These are phyloP conservation scores for Hylaeus volcanicus DNA, from an alignment of 1,140 invertebrate species.

Conservation along the genomic window DNA sequence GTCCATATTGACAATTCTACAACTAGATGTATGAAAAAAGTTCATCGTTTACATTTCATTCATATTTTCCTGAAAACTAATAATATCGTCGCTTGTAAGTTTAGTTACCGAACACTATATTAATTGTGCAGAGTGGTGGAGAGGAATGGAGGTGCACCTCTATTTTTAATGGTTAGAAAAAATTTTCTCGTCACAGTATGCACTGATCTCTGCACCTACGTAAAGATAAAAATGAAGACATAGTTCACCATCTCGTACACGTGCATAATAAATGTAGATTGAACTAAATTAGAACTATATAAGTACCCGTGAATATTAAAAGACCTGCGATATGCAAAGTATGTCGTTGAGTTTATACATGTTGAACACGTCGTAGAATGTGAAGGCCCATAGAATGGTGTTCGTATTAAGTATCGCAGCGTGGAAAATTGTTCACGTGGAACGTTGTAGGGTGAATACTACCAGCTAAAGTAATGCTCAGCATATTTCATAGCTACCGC, in stretches of 20 bases:
- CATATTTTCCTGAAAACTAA: too few species aligned
- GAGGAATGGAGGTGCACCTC: too few species aligned
- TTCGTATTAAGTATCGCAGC: slow-evolving; percentile 34
- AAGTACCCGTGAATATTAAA: slow-evolving; percentile 1
- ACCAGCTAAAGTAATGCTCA: not conserved
- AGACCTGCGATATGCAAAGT: slow-evolving; percentile 20
- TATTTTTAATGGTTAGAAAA: too few species aligned
- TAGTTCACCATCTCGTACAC: not conserved
- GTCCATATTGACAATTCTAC: too few species aligned
- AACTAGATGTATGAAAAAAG: too few species aligned
- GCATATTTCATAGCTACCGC: slow-evolving; percentile 24
- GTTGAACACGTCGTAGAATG: slow-evolving; percentile 16
- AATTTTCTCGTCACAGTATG: too few species aligned
- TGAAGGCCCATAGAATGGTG: slow-evolving; percentile 19
- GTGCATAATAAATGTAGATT: not conserved
- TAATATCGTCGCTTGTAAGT: too few species aligned
- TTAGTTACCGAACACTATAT: too few species aligned
- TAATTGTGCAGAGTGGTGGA: too few species aligned
- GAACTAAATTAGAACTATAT: slow-evolving; percentile 2
- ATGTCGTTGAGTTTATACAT: slow-evolving; percentile 15
- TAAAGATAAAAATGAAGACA: too few species aligned
- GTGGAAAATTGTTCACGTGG: slow-evolving; percentile 41
- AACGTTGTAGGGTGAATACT: slow-evolving; percentile 25
- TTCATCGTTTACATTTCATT: too few species aligned
- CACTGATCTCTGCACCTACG: too few species aligned